Conservation (phyloP, 2,113 vertebrate genomes). For the Ameiurus melas region DNA sequence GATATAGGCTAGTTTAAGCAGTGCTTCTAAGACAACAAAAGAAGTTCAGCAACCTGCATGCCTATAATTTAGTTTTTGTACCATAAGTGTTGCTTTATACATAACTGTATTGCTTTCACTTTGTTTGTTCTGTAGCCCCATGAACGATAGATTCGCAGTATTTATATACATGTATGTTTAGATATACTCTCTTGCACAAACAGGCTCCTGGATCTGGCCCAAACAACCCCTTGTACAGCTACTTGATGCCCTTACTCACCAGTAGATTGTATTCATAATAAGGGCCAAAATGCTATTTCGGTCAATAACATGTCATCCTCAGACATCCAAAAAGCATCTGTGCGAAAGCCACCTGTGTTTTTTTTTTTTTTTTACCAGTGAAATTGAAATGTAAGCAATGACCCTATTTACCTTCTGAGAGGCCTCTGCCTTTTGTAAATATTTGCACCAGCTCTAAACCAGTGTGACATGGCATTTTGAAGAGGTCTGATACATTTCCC, state of each 20-base stretch:
- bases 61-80: neutral
- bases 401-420: slow-evolving; percentile 74
- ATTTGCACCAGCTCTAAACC: slow-evolving; percentile 75
- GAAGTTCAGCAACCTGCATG: neutral
- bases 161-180: slow-evolving; percentile 21
- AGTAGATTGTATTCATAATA: slow-evolving; percentile 46
- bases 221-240: neutral
- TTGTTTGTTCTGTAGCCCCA: neutral
- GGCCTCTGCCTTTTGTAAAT: slow-evolving; percentile 76
- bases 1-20: neutral
- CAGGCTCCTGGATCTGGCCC: neutral
- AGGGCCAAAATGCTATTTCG: slow-evolving; percentile 40
- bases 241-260: slow-evolving; percentile 28
- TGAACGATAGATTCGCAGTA: neutral
- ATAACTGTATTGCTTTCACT: neutral
- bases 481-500: slow-evolving; percentile 66
- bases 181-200: neutral
- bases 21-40: neutral
- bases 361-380: slow-evolving; percentile 50
- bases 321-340: slow-evolving; percentile 53
- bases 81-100: neutral
- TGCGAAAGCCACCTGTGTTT: slow-evolving; percentile 48
- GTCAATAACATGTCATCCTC: slow-evolving; percentile 68
- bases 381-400: slow-evolving; percentile 73
- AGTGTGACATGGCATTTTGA: slow-evolving; percentile 76